Conservation (phyloP, 1,140 invertebrate species). For the Scaptomyza montana region DNA sequence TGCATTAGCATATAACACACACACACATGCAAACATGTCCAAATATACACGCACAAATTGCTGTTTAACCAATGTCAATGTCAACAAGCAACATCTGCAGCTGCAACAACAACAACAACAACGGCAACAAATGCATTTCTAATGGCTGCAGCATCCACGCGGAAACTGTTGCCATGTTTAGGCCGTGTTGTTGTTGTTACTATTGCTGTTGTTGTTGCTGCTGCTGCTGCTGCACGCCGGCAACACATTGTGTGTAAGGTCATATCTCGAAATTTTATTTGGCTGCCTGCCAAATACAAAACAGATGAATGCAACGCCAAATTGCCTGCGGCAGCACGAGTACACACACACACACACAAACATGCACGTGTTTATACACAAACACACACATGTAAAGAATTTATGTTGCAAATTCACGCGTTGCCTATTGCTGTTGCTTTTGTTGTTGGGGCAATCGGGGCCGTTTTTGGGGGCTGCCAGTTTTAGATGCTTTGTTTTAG, state of each 20-base stretch:
- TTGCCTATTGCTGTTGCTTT: conserved; percentile 11
- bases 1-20: conserved; percentile 1
- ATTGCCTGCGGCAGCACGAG: conserved; percentile 56
- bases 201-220: conserved; percentile 6
- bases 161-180: conserved; percentile 73
- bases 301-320: conserved; percentile 65
- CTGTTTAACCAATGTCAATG: conserved; percentile 78
- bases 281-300: conserved; percentile 73
- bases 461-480: conserved; percentile 63
- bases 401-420: conserved; percentile 56
- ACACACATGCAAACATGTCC: conserved; percentile 19
- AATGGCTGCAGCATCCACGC: conserved; percentile 74
- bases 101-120: conserved; percentile 26
- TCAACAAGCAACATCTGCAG: conserved; percentile 60
- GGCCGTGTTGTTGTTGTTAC: conserved; percentile 35
- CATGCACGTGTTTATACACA: background rate
- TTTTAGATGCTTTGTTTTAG: conserved; percentile 78
- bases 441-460: conserved; percentile 30
- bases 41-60: conserved; percentile 68
- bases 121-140: conserved; percentile 69
- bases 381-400: conserved; percentile 29
- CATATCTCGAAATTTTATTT: conserved; percentile 79
- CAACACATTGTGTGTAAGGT: conserved; percentile 69
- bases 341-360: conserved; percentile 22
- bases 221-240: conserved; percentile 34